These are phyloP conservation scores for Lasius platythorax DNA, from an alignment of 2,888 invertebrate species.

Conservation along the genomic window DNA sequence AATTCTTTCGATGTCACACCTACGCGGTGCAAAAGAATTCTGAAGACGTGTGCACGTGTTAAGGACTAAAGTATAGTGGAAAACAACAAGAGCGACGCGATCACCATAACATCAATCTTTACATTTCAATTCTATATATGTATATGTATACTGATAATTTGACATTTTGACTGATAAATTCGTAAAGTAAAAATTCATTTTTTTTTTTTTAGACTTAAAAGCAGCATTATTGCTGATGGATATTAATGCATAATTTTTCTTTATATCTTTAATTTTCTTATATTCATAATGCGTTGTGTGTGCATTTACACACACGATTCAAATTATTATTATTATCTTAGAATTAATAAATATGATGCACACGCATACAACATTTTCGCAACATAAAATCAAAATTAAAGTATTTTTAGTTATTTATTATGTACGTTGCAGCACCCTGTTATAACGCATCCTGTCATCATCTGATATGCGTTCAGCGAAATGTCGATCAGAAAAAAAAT, in stretches of 20 bases:
- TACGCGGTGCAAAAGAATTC: background rate
- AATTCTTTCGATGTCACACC: slow-evolving; percentile 18
- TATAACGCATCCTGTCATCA: slow-evolving; percentile 6
- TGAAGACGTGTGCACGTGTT: background rate
- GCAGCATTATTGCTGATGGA: background rate
- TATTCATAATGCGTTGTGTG: no score
- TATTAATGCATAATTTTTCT: background rate
- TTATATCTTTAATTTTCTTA: background rate
- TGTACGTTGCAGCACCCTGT: background rate
- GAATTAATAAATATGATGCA: background rate
- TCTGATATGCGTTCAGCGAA: slow-evolving; percentile 29
- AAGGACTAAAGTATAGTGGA: background rate
- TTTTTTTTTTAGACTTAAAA: background rate
- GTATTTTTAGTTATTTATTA: slow-evolving; percentile 22
- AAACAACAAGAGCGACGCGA: background rate
- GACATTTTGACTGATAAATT: background rate
- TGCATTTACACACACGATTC: no score
- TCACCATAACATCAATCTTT: background rate
- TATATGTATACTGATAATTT: no score
- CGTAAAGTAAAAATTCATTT: background rate
- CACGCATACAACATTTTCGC: background rate
- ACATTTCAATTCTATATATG: background rate
- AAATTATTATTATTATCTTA: background rate
- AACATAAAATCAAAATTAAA: background rate
- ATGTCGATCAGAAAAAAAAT: slow-evolving; percentile 50